Percentiles rank a stretch among this genome's conserved stretches.
Evolutionary conservation across 2,113 vertebrate species (phyloP).

Genomic region (Tretioscincus oriximinensis): DNA sequence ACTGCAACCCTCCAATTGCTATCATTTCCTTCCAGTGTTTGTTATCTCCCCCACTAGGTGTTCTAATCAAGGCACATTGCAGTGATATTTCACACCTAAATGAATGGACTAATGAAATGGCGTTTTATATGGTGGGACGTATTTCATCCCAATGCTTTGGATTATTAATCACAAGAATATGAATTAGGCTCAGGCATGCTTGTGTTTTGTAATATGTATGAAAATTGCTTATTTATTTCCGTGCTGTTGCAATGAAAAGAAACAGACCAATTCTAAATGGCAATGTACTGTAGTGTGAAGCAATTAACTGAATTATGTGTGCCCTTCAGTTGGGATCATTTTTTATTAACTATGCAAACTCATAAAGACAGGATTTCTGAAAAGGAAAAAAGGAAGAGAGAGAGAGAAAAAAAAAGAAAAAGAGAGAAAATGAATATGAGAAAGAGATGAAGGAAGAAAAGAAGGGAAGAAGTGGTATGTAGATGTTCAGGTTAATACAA

Average conservation of each 20-base stretch:
- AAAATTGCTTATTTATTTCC: slow-evolving; percentile 67
- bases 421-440: neutral
- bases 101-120: slow-evolving; percentile 46
- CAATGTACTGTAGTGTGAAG: slow-evolving; percentile 55
- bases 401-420: neutral
- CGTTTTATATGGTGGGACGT: slow-evolving; percentile 36
- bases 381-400: neutral
- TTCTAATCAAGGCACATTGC: slow-evolving; percentile 11
- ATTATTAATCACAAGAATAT: slow-evolving; percentile 60
- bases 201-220: slow-evolving; percentile 61
- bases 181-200: slow-evolving; percentile 58
- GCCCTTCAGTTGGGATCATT: slow-evolving; percentile 49
- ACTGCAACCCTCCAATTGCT: neutral
- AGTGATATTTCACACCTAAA: slow-evolving; percentile 50
- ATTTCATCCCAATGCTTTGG: slow-evolving; percentile 46
- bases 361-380: slow-evolving; percentile 29
- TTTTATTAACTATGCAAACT: slow-evolving; percentile 43
- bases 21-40: neutral
- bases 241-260: slow-evolving; percentile 57
- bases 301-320: slow-evolving; percentile 60
- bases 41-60: neutral
- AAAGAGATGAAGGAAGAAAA: neutral
- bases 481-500: neutral
- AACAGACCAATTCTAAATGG: slow-evolving; percentile 59
- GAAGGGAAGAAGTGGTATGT: neutral